These are phyloP conservation scores for Scolopax rusticola DNA, from an alignment of 2,797 vertebrate species.

Conservation along the genomic window DNA sequence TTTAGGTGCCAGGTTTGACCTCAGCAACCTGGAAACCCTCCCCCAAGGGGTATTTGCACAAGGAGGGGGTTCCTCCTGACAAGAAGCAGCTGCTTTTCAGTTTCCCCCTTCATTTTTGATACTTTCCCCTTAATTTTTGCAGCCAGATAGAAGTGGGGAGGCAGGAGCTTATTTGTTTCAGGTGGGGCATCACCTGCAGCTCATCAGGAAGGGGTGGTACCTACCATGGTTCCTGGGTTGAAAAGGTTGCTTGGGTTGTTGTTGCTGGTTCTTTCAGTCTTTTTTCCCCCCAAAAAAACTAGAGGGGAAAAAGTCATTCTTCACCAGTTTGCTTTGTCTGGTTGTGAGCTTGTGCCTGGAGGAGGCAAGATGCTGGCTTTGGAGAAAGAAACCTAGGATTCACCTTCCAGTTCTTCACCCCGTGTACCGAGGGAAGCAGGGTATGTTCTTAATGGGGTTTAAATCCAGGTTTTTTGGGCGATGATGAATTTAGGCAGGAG, in stretches of 20 bases:
- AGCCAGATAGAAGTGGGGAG: too few relatives aligned
- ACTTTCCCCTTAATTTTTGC: background rate
- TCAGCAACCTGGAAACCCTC: background rate
- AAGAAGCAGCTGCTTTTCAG: background rate
- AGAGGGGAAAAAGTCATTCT: fast-evolving
- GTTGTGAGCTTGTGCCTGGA: fast-evolving
- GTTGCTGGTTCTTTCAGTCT: fast-evolving
- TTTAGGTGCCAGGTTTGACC: background rate
- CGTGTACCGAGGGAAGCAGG: fast-evolving
- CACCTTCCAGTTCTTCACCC: background rate
- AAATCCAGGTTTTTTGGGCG: fast-evolving
- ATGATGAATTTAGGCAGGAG: background rate
- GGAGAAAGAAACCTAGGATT: background rate
- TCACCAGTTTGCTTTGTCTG: background rate
- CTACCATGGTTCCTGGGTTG: fast-evolving
- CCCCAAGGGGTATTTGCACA: background rate
- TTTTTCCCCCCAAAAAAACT: fast-evolving
- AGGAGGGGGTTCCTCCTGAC: too few relatives aligned
- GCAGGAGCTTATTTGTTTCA: background rate
- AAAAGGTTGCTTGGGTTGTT: fast-evolving
- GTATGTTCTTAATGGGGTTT: fast-evolving
- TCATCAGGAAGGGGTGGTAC: fast-evolving
- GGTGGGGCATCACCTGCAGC: background rate
- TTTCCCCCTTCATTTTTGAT: background rate
- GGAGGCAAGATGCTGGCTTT: background rate